phyloP scores from a whole-genome alignment of 2,113 vertebrate species.

The Erythrocercus mccallii region DNA sequence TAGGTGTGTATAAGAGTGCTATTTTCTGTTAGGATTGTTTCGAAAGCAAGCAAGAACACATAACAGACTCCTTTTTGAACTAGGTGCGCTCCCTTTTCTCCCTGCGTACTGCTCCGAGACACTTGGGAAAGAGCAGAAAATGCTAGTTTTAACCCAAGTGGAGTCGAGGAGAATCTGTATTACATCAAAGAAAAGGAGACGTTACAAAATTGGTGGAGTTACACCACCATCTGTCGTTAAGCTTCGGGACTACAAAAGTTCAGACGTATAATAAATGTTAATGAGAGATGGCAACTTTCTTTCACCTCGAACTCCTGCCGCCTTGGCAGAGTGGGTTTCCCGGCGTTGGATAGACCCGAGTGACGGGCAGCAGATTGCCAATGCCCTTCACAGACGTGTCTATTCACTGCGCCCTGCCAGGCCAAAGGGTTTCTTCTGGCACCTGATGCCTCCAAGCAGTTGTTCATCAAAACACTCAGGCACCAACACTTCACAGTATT shows the following conservation, averaged over 20 bases:
- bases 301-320: not conserved
- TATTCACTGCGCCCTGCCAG: not conserved
- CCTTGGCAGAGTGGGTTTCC: not conserved
- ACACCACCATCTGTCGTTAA: slow-evolving; percentile 85
- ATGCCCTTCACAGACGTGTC: not conserved
- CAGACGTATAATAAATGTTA: slow-evolving; percentile 65
- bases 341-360: not conserved
- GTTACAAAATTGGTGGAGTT: slow-evolving; percentile 76
- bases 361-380: not conserved
- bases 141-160: slow-evolving; percentile 55
- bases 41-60: slow-evolving; percentile 15
- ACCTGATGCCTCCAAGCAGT: not conserved
- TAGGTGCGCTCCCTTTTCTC: not conserved
- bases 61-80: slow-evolving; percentile 1
- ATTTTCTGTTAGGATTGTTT: slow-evolving; percentile 28
- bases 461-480: not conserved
- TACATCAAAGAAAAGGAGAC: slow-evolving; percentile 59
- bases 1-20: not conserved
- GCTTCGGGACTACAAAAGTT: slow-evolving; percentile 77
- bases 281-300: slow-evolving; percentile 43
- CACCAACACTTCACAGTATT: not conserved
- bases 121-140: slow-evolving; percentile 32
- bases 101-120: not conserved
- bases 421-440: not conserved
- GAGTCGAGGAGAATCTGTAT: slow-evolving; percentile 49